Percentiles rank a stretch among this genome's conserved stretches.
phyloP scores from a whole-genome alignment of 2,888 invertebrate genomes.

The Bellardia bayeri region DNA sequence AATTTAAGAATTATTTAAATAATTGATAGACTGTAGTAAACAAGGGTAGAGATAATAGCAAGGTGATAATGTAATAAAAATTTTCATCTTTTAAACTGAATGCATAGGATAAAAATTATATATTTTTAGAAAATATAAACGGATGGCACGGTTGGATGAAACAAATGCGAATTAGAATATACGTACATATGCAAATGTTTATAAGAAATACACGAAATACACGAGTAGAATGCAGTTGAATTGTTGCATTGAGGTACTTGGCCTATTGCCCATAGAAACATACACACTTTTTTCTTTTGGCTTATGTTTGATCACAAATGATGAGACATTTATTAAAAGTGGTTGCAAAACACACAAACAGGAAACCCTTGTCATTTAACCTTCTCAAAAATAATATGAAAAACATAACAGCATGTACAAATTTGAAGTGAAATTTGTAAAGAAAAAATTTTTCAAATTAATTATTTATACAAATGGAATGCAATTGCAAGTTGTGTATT shows the following conservation, averaged over 20 bases:
- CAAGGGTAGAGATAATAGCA: too few species aligned
- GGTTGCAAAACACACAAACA: constrained; percentile 69
- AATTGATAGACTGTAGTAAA: background rate
- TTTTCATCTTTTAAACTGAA: background rate
- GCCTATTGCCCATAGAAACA: constrained; percentile 70
- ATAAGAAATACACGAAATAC: background rate
- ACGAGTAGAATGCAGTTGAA: constrained; percentile 38
- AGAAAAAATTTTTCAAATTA: constrained; percentile 43
- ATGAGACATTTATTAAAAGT: constrained; percentile 64
- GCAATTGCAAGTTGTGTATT: constrained; percentile 26
- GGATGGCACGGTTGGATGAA: constrained; percentile 35
- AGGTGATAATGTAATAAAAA: background rate
- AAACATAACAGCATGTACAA: constrained; percentile 2
- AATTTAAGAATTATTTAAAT: background rate
- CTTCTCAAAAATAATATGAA: constrained; percentile 43
- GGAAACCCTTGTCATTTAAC: constrained; percentile 64
- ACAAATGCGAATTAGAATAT: constrained; percentile 45
- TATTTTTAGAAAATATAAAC: background rate
- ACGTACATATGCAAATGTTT: background rate
- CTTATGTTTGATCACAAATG: constrained; percentile 53
- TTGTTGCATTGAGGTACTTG: constrained; percentile 62
- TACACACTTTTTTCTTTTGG: constrained; percentile 35
- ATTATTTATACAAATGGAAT: constrained; percentile 40
- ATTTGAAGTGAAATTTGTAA: constrained; percentile 17
- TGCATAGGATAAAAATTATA: background rate